Base-by-base conservation (phyloP, 2,888 invertebrate species). In the Cordilura impudica region DNA sequence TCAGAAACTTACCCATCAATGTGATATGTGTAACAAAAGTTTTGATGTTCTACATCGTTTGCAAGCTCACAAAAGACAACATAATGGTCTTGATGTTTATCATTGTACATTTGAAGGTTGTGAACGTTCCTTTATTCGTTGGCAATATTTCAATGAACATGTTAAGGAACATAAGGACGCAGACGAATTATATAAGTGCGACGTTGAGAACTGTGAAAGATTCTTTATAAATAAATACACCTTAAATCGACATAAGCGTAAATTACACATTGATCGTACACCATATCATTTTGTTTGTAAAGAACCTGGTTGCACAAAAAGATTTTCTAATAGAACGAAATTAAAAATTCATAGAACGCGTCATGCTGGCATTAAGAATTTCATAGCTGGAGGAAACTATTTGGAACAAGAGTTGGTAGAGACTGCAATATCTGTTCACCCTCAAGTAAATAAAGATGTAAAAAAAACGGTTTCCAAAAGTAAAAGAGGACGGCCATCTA, bases 351-450 rank as follows among this genome's bases (percentile, higher is more conserved):
- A 89, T 39, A 83, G 85, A 82, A 84, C 88, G 84, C 88, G 89
- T 0, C 88, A 89, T 67, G 85, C 86, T 1, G 89, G 88, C 1
- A 87, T 89, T 3, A 87, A 87, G 54, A 88, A 89, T 74, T 88
- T 84, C 16, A 81, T 81, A 4, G 10, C 12, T 3, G 10, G 35
- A n/a, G n/a, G 5, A 39, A 39, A n/a, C n/a, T n/a, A n/a, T n/a
- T n/a, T n/a, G n/a, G n/a, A 39, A n/a, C n/a, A n/a, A 3, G n/a
- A n/a, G n/a, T n/a, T 39, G 2, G 4, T 39, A 2, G 35, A 39
- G 3, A 4, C 1, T 1, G 8, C 1, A n/a, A 4, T 39, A 39
- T 35, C 12, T 35, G 12, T 1, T 2, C 2, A 35, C 1, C 12
- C 29, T 29, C 2, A 6, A 31, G 12, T 31, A 10, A 6, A 31